phyloP scores from a whole-genome alignment of 2,888 invertebrate species.

The Elegia similella region DNA sequence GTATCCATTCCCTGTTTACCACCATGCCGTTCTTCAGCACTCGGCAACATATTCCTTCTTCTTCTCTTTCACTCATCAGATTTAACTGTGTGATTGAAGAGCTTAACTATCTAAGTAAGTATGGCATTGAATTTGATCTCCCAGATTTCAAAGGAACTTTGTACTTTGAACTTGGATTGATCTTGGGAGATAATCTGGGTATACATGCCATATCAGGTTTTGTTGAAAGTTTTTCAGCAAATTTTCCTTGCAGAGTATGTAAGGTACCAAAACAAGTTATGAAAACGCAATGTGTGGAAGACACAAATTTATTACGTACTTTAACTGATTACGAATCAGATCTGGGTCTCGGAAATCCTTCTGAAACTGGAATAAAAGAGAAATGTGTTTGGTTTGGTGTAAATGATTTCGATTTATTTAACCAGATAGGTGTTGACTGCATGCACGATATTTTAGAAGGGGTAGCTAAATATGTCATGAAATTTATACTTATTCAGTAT shows the following conservation, averaged over 20 bases:
- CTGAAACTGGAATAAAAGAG: not conserved
- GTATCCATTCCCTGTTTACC: not conserved
- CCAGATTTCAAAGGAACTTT: slow-evolving; percentile 11
- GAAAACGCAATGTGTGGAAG: not conserved
- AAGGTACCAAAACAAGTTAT: not conserved
- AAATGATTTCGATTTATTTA: not conserved
- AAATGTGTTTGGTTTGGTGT: not conserved
- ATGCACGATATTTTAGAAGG: not conserved
- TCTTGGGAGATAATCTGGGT: slow-evolving; percentile 20
- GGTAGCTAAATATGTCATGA: not conserved
- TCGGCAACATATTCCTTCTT: not conserved
- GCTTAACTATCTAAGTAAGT: not conserved
- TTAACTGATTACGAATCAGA: not conserved
- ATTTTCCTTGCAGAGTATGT: slow-evolving; percentile 18
- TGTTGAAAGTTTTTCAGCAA: slow-evolving; percentile 20
- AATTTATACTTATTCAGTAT: not conserved
- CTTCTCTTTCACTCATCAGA: not conserved
- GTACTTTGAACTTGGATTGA: slow-evolving; percentile 10
- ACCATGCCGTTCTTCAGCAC: not conserved
- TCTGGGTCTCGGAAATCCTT: not conserved
- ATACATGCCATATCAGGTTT: slow-evolving; percentile 18
- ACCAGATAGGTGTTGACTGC: not conserved
- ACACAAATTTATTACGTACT: not conserved
- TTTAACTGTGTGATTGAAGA: not conserved
- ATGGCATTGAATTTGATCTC: slow-evolving; percentile 1